phyloP scores from a whole-genome alignment of 2,888 invertebrate species.

The Meteorus cinctellus region DNA sequence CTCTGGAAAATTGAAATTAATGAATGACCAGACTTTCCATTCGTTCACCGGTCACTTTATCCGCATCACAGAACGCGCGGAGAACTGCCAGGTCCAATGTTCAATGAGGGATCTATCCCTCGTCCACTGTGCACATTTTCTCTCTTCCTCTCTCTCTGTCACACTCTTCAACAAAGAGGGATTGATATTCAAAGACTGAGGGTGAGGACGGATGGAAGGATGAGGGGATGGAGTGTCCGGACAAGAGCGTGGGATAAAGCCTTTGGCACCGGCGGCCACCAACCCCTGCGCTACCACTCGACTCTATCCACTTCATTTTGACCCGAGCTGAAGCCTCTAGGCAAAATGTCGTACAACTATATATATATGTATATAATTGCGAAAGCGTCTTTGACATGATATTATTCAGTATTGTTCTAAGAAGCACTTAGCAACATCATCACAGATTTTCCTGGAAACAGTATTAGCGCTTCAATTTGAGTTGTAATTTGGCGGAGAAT shows the following conservation, averaged over 20 bases:
- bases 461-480: no score
- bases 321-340: conserved; percentile 2
- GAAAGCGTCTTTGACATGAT: conserved; percentile 36
- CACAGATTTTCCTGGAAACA: no score
- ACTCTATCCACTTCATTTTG: conserved; percentile 10
- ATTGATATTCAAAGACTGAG: conserved; percentile 50
- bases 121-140: neutral
- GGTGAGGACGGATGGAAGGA: neutral
- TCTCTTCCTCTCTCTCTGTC: neutral
- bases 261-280: neutral
- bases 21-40: conserved; percentile 63
- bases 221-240: conserved; percentile 43
- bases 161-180: conserved; percentile 60
- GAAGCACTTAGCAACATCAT: no score
- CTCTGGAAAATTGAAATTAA: conserved; percentile 73
- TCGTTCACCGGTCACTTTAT: conserved; percentile 25
- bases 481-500: no score
- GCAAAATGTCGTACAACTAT: conserved; percentile 6
- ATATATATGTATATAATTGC: conserved; percentile 27
- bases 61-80: neutral
- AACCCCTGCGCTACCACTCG: neutral
- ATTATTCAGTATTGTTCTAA: neutral
- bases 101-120: neutral
- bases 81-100: neutral
- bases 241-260: conserved; percentile 25